A percentile compares a stretch with the other conserved stretches of the same genome.
Conservation (phyloP, 2,797 vertebrate species). For the Spheniscus humboldti region DNA sequence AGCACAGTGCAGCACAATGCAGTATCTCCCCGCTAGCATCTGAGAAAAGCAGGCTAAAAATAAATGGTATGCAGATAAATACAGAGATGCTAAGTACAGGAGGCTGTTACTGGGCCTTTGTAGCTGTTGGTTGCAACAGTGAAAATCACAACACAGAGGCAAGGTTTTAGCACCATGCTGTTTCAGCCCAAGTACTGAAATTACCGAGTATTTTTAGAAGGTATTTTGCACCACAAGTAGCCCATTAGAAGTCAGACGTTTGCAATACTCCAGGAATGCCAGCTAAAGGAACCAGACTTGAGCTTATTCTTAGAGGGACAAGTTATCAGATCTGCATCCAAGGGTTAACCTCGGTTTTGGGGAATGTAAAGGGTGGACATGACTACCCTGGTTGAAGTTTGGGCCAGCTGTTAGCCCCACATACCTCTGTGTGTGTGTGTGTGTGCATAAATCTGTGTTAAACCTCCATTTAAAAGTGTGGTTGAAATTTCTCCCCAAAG, state of each 20-base stretch:
- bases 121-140: neutral
- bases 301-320: neutral
- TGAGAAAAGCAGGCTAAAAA: constrained; percentile 26
- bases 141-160: neutral
- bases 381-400: neutral
- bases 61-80: constrained; percentile 20
- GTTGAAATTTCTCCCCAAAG: constrained; percentile 19
- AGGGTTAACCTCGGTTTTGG: neutral
- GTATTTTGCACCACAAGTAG: neutral
- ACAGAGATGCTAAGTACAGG: neutral
- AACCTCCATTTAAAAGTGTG: neutral
- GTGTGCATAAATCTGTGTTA: neutral
- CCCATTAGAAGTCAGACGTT: neutral
- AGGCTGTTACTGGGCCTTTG: neutral
- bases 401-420: neutral
- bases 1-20: neutral
- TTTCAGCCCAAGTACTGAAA: neutral
- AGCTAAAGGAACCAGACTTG: neutral
- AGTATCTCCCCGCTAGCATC: neutral
- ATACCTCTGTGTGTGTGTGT: rapidly evolving
- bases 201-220: neutral
- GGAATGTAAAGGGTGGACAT: neutral
- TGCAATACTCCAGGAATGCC: neutral
- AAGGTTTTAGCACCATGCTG: neutral
- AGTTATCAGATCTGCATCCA: neutral